A percentile compares a stretch with the other conserved stretches of the same genome.
These are phyloP conservation scores for Tenthredo mesomela DNA, from an alignment of 2,888 invertebrate genomes.

Conservation along the genomic window DNA sequence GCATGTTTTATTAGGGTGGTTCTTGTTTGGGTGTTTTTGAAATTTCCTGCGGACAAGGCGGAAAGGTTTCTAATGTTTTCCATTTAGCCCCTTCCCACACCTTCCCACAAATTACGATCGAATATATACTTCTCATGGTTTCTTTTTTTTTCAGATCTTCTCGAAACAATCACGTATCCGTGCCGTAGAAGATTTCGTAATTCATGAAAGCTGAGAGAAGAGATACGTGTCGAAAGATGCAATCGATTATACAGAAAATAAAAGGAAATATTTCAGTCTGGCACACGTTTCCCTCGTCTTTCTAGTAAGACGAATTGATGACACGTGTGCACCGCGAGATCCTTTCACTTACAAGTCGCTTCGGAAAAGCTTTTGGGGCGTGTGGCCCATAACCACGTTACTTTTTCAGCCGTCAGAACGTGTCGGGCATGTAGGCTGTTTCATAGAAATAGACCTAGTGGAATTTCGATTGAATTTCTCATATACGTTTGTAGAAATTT, in stretches of 20 bases:
- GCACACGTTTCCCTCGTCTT: constrained; percentile 40
- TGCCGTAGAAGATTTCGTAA: constrained; percentile 19
- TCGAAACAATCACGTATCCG: constrained; percentile 20
- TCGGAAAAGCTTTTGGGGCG: constrained; percentile 43
- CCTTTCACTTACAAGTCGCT: constrained; percentile 48
- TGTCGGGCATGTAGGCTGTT: constrained; percentile 21
- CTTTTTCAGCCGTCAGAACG: constrained; percentile 31
- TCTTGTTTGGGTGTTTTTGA: too few relatives aligned
- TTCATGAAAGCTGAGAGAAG: background rate
- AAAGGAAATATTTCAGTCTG: constrained; percentile 26
- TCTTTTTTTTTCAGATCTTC: background rate
- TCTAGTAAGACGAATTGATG: constrained; percentile 48
- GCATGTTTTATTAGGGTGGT: too few relatives aligned
- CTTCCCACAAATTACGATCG: background rate
- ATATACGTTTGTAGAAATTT: background rate
- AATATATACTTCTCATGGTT: background rate
- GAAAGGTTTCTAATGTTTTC: too few relatives aligned
- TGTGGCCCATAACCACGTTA: constrained; percentile 40
- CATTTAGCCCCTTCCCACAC: too few relatives aligned
- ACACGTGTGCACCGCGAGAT: constrained; percentile 45
- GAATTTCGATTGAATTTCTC: constrained; percentile 19
- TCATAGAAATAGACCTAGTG: constrained; percentile 24
- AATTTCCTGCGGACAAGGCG: too few relatives aligned
- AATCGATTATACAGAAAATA: constrained; percentile 2
- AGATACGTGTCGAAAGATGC: constrained; percentile 38